Conservation (phyloP, 30 jellyfish, hydroid and myxozoan genomes). For the Chironex yamaguchii region DNA sequence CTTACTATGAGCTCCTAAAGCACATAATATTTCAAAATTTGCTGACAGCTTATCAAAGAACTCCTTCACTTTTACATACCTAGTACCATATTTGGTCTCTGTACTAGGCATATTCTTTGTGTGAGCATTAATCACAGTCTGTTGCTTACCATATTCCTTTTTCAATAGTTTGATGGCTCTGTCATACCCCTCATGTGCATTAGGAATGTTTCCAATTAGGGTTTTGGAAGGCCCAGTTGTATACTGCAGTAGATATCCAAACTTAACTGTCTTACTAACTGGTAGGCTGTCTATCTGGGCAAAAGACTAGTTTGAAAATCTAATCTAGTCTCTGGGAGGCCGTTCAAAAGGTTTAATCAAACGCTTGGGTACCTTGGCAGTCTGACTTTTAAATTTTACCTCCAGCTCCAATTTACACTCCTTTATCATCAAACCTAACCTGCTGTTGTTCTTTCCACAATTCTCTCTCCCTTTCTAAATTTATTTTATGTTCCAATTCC, state of each 20-base stretch:
- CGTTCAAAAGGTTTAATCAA: too few relatives aligned
- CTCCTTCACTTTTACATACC: neutral
- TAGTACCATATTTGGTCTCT: neutral
- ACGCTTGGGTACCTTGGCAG: too few relatives aligned
- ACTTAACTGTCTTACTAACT: neutral
- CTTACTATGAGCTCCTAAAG: neutral
- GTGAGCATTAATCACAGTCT: neutral
- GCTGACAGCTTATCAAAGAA: neutral
- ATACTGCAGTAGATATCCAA: neutral
- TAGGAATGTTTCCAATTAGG: constrained; percentile 5
- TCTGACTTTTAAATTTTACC: too few relatives aligned
- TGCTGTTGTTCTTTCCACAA: too few relatives aligned
- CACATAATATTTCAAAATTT: constrained; percentile 6
- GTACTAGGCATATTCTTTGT: neutral
- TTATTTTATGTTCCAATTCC: too few relatives aligned
- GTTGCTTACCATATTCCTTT: neutral
- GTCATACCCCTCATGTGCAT: neutral
- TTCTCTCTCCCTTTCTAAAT: too few relatives aligned
- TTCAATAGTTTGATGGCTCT: neutral
- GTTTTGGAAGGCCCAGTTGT: neutral
- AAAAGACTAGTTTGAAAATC: too few relatives aligned
- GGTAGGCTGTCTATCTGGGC: constrained; percentile 7
- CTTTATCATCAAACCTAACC: too few relatives aligned
- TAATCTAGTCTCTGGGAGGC: too few relatives aligned
- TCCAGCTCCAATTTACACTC: too few relatives aligned